Base-by-base conservation (phyloP, 1,140 invertebrate species). In the Penaeus indicus region DNA sequence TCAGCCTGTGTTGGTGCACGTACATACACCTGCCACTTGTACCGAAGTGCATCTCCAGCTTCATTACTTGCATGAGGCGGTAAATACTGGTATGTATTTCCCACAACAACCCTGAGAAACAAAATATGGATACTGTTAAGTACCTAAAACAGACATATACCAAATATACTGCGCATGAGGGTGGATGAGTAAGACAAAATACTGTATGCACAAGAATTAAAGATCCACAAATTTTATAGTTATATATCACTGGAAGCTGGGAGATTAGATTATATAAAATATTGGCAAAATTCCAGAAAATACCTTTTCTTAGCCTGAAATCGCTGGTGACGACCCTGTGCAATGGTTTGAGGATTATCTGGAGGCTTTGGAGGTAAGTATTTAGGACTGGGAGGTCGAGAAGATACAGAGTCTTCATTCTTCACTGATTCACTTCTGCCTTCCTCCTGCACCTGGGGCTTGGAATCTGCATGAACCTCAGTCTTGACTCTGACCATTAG, bases 1-100 rank as follows among this genome's bases (percentile, higher is more conserved):
- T 63, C 54, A 54, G 63, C 78, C 54, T 85, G 22, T 10, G 69
- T 16, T 7, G 88, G 88, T 32, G 63, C 83, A n/a, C 88, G 64
- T 38, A 89, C 88, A 62, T 89, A 89, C 27, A 85, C 67, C 25
- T 85, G 88, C 88, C 88, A 89, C 67, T 89, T 89, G 88, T 85
- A 89, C 27, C 84, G 21, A 63, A 89, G 21, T 10, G 47, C 21
- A 38, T 89, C 88, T 7, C 25, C 72, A 18, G 11, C 54, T 54
- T 85, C 83, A 5, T 61, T 75, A 18, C 69, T 77, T 27, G 61
- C 64, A 47, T 75, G 69, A 47, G 79, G 38, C 27, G 86, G 32
- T 25, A 89, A 27, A 63, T 81, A 89, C 77, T 89, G 88, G 21
- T 89, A 89, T 3, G 88, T 89, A 54, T 89, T 89, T 54, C 88